Conservation (phyloP, 37 sponge, comb jelly and placozoan species). For the Cliona cf. orientalis region DNA sequence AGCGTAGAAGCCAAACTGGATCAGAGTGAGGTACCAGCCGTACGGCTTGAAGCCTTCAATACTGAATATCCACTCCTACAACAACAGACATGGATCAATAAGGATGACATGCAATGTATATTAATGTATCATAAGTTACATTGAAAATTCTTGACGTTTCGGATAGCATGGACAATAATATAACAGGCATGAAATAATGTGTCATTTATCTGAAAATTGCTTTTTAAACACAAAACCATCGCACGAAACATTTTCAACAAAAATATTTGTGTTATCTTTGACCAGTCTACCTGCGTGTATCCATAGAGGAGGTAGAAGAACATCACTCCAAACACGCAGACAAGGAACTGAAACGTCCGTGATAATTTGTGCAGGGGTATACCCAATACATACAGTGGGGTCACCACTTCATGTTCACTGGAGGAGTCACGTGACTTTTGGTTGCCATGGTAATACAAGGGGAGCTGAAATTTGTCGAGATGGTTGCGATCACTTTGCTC, state of each 20-base stretch:
- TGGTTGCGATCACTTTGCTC: no score
- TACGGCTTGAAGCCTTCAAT: slow-evolving; percentile 76
- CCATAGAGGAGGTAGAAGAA: slow-evolving; percentile 80
- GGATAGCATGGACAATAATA: no score
- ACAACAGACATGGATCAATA: background rate
- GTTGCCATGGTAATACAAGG: background rate
- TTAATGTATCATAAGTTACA: no score
- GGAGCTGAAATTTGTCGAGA: no score
- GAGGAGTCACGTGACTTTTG: background rate
- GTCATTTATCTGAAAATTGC: no score
- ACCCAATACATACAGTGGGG: slow-evolving; percentile 18
- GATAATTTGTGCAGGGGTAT: slow-evolving; percentile 52
- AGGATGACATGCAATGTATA: background rate
- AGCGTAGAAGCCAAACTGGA: slow-evolving; percentile 79
- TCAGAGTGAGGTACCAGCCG: slow-evolving; percentile 84
- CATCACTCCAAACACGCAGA: slow-evolving; percentile 52
- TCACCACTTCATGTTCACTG: background rate
- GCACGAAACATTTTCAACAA: no score
- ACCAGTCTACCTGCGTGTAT: slow-evolving; percentile 75
- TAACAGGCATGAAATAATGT: no score
- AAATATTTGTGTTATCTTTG: no score
- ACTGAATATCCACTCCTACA: slow-evolving; percentile 84
- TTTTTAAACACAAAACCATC: no score
- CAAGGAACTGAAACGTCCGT: slow-evolving; percentile 33
- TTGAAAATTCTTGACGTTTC: no score